phyloP scores from a whole-genome alignment of 2,888 invertebrate genomes.

The Tineola bisselliella region DNA sequence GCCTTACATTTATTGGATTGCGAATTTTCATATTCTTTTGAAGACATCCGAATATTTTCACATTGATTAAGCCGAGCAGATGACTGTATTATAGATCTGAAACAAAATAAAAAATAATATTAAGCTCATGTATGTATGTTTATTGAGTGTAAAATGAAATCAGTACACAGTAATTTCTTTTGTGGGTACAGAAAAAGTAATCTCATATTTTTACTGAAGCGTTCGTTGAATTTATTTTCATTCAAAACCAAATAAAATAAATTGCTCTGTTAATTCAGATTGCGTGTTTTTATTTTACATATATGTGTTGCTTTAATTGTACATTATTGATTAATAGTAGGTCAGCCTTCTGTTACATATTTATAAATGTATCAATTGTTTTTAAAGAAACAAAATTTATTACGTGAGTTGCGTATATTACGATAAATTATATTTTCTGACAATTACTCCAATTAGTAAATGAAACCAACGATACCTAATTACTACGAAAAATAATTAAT shows the following conservation, averaged over 20 bases:
- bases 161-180: too few relatives aligned
- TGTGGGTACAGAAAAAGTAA: neutral
- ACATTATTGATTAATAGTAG: too few relatives aligned
- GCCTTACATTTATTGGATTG: slow-evolving; percentile 47
- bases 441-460: neutral
- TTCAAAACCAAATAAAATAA: too few relatives aligned
- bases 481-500: slow-evolving; percentile 1
- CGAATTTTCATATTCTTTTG: slow-evolving; percentile 53
- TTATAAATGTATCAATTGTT: too few relatives aligned
- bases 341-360: too few relatives aligned
- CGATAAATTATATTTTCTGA: neutral
- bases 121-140: neutral
- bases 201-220: neutral
- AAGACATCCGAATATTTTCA: slow-evolving; percentile 27
- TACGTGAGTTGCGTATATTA: too few relatives aligned
- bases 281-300: neutral
- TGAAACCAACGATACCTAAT: neutral
- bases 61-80: neutral
- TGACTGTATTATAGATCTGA: slow-evolving; percentile 21
- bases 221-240: neutral
- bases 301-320: too few relatives aligned
- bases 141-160: too few relatives aligned
- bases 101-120: slow-evolving; percentile 12
- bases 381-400: too few relatives aligned
- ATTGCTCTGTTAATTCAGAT: too few relatives aligned